A percentile compares a stretch with the other conserved stretches of the same genome.
Evolutionary conservation across 2,888 invertebrate genomes (phyloP).

Genomic region (Hypomecis punctinalis): DNA sequence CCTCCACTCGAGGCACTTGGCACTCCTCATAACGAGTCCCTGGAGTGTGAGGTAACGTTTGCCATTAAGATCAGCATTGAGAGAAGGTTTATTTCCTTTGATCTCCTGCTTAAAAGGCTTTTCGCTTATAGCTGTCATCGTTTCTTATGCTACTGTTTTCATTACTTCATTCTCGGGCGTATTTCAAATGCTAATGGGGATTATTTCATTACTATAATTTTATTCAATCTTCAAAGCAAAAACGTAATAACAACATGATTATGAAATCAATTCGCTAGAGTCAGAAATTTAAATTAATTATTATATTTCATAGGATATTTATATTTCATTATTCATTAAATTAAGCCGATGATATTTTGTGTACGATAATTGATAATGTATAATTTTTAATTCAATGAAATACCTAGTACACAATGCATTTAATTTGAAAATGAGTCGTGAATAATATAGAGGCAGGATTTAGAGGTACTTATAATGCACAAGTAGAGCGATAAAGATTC

Average conservation of each 20-base stretch:
- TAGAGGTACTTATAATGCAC: constrained; percentile 16
- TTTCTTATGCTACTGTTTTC: constrained; percentile 39
- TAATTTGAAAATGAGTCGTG: neutral
- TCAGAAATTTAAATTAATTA: too few species aligned
- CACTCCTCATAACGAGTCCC: constrained; percentile 64
- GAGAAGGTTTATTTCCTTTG: constrained; percentile 55
- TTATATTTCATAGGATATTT: too few species aligned
- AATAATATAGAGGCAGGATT: neutral
- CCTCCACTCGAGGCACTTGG: constrained; percentile 67
- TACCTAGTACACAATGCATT: neutral
- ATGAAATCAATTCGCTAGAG: neutral
- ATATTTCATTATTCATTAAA: too few species aligned
- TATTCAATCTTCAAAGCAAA: constrained; percentile 28
- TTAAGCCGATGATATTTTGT: too few species aligned
- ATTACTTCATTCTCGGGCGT: constrained; percentile 25
- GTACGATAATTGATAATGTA: too few species aligned
- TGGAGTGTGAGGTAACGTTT: constrained; percentile 63
- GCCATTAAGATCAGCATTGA: constrained; percentile 58
- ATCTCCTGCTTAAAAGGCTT: constrained; percentile 49
- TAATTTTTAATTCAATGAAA: too few species aligned
- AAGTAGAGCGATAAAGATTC: constrained; percentile 31
- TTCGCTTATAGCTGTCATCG: constrained; percentile 45
- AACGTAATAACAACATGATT: constrained; percentile 14
- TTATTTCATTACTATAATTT: constrained; percentile 25
- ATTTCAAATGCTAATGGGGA: constrained; percentile 41